These are phyloP conservation scores for western clawed frog (Xenopus tropicalis) DNA, from an alignment of 2,113 vertebrate species.

Conservation along the genomic window DNA sequence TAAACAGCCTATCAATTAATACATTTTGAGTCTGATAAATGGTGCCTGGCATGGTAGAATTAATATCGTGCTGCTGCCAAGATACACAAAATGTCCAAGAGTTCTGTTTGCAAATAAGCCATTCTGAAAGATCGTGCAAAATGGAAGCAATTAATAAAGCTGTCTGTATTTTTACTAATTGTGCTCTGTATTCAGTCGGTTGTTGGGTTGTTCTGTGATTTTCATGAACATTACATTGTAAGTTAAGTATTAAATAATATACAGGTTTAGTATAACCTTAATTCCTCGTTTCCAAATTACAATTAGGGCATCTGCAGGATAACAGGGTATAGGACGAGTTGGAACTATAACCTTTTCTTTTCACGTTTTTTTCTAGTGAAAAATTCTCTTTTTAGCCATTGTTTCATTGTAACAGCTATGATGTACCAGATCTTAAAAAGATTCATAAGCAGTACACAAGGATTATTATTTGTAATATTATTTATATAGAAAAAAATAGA, in stretches of 20 bases:
- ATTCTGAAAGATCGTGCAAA: slow-evolving; percentile 25
- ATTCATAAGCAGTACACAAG: too few species aligned
- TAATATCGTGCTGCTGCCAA: slow-evolving; percentile 17
- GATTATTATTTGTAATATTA: too few species aligned
- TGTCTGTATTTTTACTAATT: slow-evolving; percentile 3
- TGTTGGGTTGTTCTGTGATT: background rate
- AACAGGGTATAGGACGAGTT: background rate
- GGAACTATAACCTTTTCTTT: too few species aligned
- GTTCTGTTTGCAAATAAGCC: slow-evolving; percentile 31
- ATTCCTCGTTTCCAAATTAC: background rate
- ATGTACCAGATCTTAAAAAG: too few species aligned
- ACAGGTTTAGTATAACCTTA: background rate
- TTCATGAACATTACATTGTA: background rate
- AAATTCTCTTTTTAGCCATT: too few species aligned
- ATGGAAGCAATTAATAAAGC: slow-evolving; percentile 25
- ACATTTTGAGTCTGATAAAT: background rate
- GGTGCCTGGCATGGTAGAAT: slow-evolving; percentile 8
- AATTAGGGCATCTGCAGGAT: background rate
- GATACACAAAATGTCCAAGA: slow-evolving; percentile 25
- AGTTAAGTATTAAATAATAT: background rate
- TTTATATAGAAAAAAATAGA: too few species aligned
- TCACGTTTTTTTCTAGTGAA: too few species aligned
- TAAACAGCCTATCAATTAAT: background rate
- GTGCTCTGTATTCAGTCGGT: background rate
- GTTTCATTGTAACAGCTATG: too few species aligned